Conservation (phyloP, 2,888 invertebrate species). For the Acanthopleura granulata region DNA sequence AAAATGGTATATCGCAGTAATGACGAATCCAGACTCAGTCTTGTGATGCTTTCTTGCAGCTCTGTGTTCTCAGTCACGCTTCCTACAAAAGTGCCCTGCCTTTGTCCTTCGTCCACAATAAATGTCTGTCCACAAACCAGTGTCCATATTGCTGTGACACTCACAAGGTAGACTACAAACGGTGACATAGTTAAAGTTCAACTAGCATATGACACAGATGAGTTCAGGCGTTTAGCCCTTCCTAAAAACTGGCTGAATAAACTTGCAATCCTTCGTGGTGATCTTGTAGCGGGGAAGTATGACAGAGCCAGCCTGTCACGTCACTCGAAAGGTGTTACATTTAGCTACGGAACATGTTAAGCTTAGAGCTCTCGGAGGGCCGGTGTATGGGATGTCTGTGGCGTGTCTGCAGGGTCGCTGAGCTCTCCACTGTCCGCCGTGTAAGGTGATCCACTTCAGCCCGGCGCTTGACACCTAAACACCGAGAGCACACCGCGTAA, state of each 20-base stretch:
- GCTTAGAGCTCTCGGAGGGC: not conserved
- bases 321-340: not conserved
- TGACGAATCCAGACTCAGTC: not conserved
- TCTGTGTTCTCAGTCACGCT: not conserved
- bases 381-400: not conserved
- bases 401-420: not conserved
- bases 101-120: not conserved
- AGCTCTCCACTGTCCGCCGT: not conserved
- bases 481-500: not conserved
- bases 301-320: not conserved
- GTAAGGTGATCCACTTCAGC: conserved; percentile 4
- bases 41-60: not conserved
- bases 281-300: too few relatives aligned
- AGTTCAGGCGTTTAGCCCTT: too few relatives aligned
- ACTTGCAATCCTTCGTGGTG: too few relatives aligned
- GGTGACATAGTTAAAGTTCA: too few relatives aligned
- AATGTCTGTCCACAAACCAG: not conserved
- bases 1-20: conserved; percentile 43
- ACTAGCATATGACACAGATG: too few relatives aligned
- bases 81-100: not conserved
- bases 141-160: not conserved
- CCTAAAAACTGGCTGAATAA: too few relatives aligned
- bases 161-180: not conserved
- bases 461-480: not conserved
- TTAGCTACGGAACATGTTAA: not conserved